Conservation (phyloP, 2,888 invertebrate species). For the Ferdinandea cuprea region DNA sequence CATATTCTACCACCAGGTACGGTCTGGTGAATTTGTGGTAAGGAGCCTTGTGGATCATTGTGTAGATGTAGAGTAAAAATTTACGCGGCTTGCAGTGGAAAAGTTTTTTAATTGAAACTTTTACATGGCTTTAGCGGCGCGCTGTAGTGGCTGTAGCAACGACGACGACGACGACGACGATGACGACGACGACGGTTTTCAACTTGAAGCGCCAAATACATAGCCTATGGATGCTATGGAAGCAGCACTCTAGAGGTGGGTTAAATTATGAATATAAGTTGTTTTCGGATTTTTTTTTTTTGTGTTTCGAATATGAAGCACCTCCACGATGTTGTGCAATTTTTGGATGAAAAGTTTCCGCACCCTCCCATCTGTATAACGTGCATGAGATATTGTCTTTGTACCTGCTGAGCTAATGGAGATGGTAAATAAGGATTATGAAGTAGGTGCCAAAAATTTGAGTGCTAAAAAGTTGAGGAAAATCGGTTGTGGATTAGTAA, state of each 20-base stretch:
- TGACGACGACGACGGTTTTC: background rate
- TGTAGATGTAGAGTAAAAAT: slow-evolving; percentile 32
- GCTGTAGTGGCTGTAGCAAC: slow-evolving; percentile 25
- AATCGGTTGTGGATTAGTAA: background rate
- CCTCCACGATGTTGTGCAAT: slow-evolving; percentile 31
- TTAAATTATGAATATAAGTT: slow-evolving; percentile 39
- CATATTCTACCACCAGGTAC: background rate
- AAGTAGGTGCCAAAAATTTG: background rate
- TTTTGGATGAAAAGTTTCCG: slow-evolving; percentile 33
- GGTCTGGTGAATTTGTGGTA: slow-evolving; percentile 17
- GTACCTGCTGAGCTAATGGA: background rate
- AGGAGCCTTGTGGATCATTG: background rate
- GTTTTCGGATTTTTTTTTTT: too few relatives aligned
- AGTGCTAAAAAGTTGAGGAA: background rate
- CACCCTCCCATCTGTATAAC: background rate
- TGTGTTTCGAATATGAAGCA: slow-evolving; percentile 21
- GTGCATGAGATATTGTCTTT: slow-evolving; percentile 1
- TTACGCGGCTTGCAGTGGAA: slow-evolving; percentile 46
- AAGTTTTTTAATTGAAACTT: slow-evolving; percentile 72
- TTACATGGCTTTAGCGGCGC: slow-evolving; percentile 58
- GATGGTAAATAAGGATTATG: background rate
- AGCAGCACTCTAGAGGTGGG: slow-evolving; percentile 6
- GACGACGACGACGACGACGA: too few relatives aligned
- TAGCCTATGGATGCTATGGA: background rate
- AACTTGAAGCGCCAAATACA: background rate